Evolutionary conservation across 2,113 vertebrate species (phyloP).

Genomic region (Carollia perspicillata): DNA sequence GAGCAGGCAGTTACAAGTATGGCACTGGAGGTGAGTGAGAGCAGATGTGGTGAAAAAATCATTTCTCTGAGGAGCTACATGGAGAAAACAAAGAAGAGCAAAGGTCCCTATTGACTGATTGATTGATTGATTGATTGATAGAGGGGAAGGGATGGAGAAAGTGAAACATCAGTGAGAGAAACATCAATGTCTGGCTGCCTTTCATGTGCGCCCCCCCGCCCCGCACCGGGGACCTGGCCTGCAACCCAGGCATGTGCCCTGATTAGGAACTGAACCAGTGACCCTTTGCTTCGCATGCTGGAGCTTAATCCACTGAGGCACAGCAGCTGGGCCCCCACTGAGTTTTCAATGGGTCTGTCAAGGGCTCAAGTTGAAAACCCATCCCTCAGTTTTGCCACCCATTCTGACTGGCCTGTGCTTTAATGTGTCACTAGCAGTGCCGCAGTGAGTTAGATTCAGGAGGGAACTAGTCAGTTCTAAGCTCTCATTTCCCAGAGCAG

Average conservation of each 20-base stretch:
- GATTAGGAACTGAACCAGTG: too few species aligned
- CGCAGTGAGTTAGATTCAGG: background rate
- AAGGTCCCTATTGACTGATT: background rate
- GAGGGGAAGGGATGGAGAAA: too few species aligned
- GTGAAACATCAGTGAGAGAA: too few species aligned
- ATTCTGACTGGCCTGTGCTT: background rate
- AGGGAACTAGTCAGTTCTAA: background rate
- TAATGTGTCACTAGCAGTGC: background rate
- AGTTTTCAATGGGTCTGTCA: constrained; percentile 24
- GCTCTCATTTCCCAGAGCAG: constrained; percentile 18
- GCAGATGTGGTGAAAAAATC: background rate
- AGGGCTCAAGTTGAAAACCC: background rate
- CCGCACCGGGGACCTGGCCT: too few species aligned
- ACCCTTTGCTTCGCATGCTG: too few species aligned
- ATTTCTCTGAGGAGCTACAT: background rate
- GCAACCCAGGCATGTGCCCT: too few species aligned
- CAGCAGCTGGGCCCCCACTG: background rate
- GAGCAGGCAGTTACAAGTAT: background rate
- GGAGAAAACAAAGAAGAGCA: background rate
- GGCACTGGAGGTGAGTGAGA: background rate
- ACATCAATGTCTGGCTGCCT: too few species aligned
- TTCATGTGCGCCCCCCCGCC: too few species aligned
- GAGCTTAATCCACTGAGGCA: background rate
- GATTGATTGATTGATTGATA: too few species aligned
- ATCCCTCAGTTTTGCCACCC: background rate